Conservation (phyloP, 2,797 vertebrate genomes). For the Lagorchestes hirsutus region DNA sequence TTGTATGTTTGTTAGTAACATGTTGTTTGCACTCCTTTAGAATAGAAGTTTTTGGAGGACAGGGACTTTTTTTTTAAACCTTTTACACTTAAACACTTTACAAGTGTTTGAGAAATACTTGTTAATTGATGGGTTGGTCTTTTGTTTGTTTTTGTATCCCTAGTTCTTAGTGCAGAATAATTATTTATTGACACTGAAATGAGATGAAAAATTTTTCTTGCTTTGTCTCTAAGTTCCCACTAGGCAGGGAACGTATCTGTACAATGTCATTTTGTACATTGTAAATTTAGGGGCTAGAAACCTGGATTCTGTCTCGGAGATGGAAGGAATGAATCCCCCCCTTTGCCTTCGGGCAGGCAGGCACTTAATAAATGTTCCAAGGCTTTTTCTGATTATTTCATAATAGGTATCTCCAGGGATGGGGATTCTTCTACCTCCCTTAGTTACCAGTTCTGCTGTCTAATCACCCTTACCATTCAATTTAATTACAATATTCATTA, state of each 20-base stretch:
- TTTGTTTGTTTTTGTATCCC: neutral
- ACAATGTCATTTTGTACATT: neutral
- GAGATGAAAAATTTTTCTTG: neutral
- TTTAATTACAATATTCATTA: slow-evolving; percentile 14
- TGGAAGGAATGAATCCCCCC: neutral
- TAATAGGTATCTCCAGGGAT: neutral
- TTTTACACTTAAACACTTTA: neutral
- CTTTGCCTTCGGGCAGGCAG: neutral
- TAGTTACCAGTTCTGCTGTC: neutral
- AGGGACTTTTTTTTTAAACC: neutral
- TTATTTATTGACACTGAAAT: neutral
- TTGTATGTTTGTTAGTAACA: neutral
- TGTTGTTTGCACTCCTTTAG: neutral
- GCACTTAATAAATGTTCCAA: neutral
- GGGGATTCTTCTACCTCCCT: neutral
- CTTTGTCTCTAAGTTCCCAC: neutral
- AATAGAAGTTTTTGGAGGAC: neutral
- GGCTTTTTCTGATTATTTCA: neutral
- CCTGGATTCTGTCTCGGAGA: neutral
- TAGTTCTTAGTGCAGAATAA: neutral
- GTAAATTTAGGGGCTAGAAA: neutral
- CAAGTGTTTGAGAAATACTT: neutral
- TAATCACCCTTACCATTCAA: slow-evolving; percentile 5
- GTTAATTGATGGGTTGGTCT: neutral
- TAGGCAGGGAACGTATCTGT: neutral